A percentile compares a stretch with the other conserved stretches of the same genome.
Conservation (phyloP, 2,797 vertebrate species). For the Silurus aristotelis region DNA sequence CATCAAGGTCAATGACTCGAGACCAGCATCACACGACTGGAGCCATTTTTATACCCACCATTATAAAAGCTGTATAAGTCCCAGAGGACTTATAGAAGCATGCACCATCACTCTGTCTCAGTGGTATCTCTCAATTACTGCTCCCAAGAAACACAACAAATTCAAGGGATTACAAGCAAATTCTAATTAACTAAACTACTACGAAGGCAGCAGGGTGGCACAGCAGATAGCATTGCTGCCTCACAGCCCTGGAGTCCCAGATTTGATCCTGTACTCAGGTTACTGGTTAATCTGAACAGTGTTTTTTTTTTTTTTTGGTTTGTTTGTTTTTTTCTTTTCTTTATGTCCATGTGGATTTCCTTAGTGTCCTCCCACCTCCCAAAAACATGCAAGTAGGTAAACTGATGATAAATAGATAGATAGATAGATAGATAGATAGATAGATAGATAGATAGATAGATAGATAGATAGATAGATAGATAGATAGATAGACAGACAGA, state of each 20-base stretch:
- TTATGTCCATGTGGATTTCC: background rate
- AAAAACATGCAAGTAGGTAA: background rate
- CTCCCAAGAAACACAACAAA: slow-evolving; percentile 18
- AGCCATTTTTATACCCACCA: slow-evolving; percentile 41
- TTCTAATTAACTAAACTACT: slow-evolving; percentile 18
- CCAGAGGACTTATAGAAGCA: slow-evolving; percentile 14
- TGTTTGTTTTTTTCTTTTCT: background rate
- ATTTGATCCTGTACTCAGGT: background rate
- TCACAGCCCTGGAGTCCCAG: background rate
- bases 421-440: too few species aligned
- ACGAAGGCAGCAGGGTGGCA: background rate
- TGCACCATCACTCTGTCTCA: background rate
- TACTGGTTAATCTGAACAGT: background rate
- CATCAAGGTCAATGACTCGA: slow-evolving; percentile 51
- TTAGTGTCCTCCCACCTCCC: background rate
- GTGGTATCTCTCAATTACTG: slow-evolving; percentile 25
- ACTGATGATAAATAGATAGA: background rate
- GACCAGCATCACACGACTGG: slow-evolving; percentile 26
- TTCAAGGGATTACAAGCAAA: slow-evolving; percentile 5
- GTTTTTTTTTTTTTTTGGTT: background rate
- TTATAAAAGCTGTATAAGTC: slow-evolving; percentile 37
- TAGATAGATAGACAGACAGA: too few species aligned
- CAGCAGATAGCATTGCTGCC: background rate
- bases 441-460: too few species aligned
- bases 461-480: too few species aligned